Evolutionary conservation across 92 coral and sea anemone species (phyloP).

Genomic region (Epizoanthus scotinus): DNA sequence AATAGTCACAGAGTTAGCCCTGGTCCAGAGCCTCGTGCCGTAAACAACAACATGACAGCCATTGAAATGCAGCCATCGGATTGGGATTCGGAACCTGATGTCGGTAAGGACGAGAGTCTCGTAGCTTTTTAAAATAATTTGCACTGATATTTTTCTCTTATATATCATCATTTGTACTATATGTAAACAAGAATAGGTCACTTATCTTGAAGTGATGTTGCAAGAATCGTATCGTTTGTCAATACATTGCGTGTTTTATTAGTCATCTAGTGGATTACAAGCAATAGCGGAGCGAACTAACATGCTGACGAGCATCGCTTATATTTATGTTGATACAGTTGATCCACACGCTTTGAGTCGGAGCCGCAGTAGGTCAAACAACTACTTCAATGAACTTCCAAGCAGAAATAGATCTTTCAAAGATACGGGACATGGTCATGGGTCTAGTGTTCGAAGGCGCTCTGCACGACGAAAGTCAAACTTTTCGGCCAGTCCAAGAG

Average conservation of each 20-base stretch:
- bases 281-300: not conserved
- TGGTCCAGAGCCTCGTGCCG: constrained; percentile 6
- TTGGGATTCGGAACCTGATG: not conserved
- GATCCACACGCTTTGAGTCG: constrained; percentile 12
- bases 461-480: constrained; percentile 25
- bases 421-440: constrained; percentile 22
- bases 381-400: constrained; percentile 16
- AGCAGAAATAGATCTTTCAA: constrained; percentile 27
- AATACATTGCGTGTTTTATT: too few species aligned
- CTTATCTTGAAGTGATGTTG: too few species aligned
- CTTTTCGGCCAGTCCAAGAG: constrained; percentile 3
- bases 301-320: not conserved
- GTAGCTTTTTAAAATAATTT: not conserved
- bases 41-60: constrained; percentile 37
- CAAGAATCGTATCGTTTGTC: not conserved
- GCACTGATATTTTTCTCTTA: not conserved
- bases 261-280: constrained; percentile 5
- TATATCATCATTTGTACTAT: not conserved
- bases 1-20: constrained; percentile 39
- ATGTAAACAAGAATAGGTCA: not conserved
- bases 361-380: constrained; percentile 34
- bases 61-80: constrained; percentile 36
- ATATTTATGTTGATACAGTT: constrained; percentile 13
- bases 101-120: constrained; percentile 8
- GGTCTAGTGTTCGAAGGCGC: constrained; percentile 12